Percentiles rank a stretch among this genome's conserved stretches.
Conservation (phyloP, 2,888 invertebrate species). For the Acanthopleura granulata region DNA sequence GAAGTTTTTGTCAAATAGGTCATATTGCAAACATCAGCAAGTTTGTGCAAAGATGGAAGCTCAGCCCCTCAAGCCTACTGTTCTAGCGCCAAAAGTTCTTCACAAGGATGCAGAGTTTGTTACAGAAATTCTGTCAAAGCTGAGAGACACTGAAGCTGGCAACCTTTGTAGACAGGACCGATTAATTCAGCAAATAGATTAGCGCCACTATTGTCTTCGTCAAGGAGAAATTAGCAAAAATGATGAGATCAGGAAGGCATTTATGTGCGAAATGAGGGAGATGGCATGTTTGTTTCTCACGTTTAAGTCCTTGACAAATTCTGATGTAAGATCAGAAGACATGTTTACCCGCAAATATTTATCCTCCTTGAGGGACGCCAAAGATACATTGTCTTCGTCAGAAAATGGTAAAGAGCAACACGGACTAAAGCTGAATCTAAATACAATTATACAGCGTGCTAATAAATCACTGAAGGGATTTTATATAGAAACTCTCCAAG, state of each 20-base stretch:
- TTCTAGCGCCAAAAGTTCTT: background rate
- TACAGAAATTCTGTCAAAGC: conserved; percentile 24
- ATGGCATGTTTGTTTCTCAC: conserved; percentile 23
- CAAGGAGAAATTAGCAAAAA: conserved; percentile 22
- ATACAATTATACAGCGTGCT: conserved; percentile 10
- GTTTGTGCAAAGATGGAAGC: conserved; percentile 21
- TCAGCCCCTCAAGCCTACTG: background rate
- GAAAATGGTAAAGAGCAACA: conserved; percentile 7
- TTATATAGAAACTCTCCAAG: conserved; percentile 13
- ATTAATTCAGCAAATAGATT: conserved; percentile 22
- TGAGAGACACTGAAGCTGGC: conserved; percentile 25
- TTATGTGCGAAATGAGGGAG: conserved; percentile 31
- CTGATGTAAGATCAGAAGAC: conserved; percentile 13
- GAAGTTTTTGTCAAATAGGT: conserved; percentile 24
- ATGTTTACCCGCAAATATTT: conserved; percentile 18
- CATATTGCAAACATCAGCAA: conserved; percentile 23
- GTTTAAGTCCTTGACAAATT: background rate
- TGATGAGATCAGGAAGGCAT: conserved; percentile 24
- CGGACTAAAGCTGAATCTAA: conserved; percentile 19
- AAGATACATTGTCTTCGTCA: background rate
- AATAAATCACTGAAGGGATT: conserved; percentile 18
- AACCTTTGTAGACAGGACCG: background rate
- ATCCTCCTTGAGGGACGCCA: conserved; percentile 17
- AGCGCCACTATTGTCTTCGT: conserved; percentile 24
- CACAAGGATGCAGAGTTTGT: conserved; percentile 27